Evolutionary conservation across 2,113 vertebrate species (phyloP), one percentile per base, ranked within the genome.

Genomic region (Promerops cafer): DNA sequence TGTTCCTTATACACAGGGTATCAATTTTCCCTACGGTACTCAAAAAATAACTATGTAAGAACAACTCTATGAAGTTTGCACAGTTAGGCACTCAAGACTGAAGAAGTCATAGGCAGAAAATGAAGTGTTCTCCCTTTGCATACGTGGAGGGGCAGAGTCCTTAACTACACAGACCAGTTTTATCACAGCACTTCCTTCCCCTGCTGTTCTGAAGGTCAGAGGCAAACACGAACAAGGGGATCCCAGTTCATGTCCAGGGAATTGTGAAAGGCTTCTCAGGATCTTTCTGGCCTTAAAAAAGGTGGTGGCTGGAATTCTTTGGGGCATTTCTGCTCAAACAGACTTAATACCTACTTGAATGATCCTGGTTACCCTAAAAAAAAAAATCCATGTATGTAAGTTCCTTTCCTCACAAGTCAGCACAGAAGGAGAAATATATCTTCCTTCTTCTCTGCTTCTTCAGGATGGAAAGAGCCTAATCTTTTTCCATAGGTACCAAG

Each of bases 1-100:
- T 6, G 24, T 17, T 83, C 63, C 28, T 81, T 47, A 39, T 14
- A 81, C 14, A 74, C 21, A 81, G 20, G 16, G 33, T 59, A 64
- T 42, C 71, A 33, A 44, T 63, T 59, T 83, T 54, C 19, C 40
- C 69, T 68, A 54, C 6, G 39, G 35, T 27, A n/a, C 47, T 84
- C 37, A 66, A 75, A 78, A 93, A 90, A 50, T 54, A 92, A 60
- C 33, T 54, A 42, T 1, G 20, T 39, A 86, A 77, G 63, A 79
- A 11, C 49, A 85, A 35, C 0, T 2, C 27, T 59, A 35, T 77
- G 47, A 54, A 71, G 56, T 22, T 42, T 56, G 52, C 69, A 87
- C 3, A 30, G 42, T 83, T 53, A 96, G 94, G 94, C 95, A 94
- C 89, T 89, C 83, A 16, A 50, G 89, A 96, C 42, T 83, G 66